Evolutionary conservation across 1,140 invertebrate species (phyloP), one percentile per base, ranked within the genome.

Genomic region (Helicorthomorpha holstii): DNA sequence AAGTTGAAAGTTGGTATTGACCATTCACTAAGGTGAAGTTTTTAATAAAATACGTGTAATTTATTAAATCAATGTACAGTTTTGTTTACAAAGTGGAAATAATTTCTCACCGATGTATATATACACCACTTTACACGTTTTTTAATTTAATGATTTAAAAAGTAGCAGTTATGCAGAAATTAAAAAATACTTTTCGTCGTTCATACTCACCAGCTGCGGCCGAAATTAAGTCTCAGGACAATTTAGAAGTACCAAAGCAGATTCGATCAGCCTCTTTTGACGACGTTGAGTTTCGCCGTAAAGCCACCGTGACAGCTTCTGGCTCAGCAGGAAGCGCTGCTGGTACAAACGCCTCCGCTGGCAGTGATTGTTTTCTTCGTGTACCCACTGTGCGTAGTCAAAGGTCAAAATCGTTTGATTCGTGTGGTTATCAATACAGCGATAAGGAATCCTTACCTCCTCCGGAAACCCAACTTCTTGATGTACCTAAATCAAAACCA

Each of bases 171-270:
- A 85, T 86, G 82, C 82, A 85, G 68, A 76, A 79, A 61, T 71
- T 87, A 71, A 79, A 83, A 56, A 83, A 81, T 63, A 85, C 83
- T 49, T 85, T 88, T 72, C 85, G 82, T 68, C 77, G 84, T 59
- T 86, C 83, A 59, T 76, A 81, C 54, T 87, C 85, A 51, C 85
- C 85, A 27, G 29, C 29, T 7, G 7, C 29, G 16, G 81, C 82
- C 57, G 83, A 87, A 66, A 86, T 87, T 83, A 87, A 87, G 72
- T 84, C 82, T 52, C 84, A 87, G 65, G 85, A 81, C 70, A 87
- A 83, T 65, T 75, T 88, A 52, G 85, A 87, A 65, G 83, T 87
- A 52, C 84, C 85, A 34, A 85, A 85, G 63, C 84, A 86, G 73
- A 80, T 86, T 58, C 76, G 80, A 50, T 85, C 83, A 41, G 83